Evolutionary conservation across 2,113 vertebrate genomes (phyloP), one percentile per base, ranked within the genome.

Genomic region (Epinephelus lanceolatus): DNA sequence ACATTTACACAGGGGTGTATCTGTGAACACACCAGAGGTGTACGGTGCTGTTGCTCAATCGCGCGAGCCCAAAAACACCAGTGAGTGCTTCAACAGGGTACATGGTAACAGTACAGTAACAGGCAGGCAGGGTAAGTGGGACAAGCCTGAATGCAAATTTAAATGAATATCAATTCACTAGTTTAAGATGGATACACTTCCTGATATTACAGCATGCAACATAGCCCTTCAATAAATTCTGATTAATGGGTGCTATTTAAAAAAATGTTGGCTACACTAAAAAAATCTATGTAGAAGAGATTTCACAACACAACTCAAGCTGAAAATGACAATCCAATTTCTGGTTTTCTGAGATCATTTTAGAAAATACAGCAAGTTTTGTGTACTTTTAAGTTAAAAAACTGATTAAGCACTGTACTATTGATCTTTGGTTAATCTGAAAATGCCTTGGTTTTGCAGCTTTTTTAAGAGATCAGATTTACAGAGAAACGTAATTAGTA

Each of bases 1-100:
- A 53, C 69, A 90, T 92, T 81, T 85, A 65, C 81, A 60, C 3
- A 62, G 49, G 51, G 47, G 62, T 59, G 60, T 55, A 75, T 63
- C 45, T 49, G 27, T 25, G 30, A 81, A 57, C 52, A 78, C 27
- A 47, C 1, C 13, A 52, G 33, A 80, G 68, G 57, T 83, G 72
- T 33, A 71, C 4, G 42, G 10, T 18, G 5, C 49, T 73, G 45
- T 61, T 88, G 81, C 73, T 65, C 49, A 73, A 82, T 61, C 8
- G 8, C 6, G n/a, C 0, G 0, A 23, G 37, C 13, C 45, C 4
- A 19, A 45, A 52, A 67, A 55, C n/a, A 51, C 66, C 23, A 76
- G 3, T 27, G 3, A 6, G 25, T 27, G 2, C 27, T 19, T 27
- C 0, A 63, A 52, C 33, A 69, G 23, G 59, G 25, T 52, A 66